These are phyloP conservation scores for Sebastes cheni DNA, from an alignment of 2,797 vertebrate species.

Conservation along the genomic window DNA sequence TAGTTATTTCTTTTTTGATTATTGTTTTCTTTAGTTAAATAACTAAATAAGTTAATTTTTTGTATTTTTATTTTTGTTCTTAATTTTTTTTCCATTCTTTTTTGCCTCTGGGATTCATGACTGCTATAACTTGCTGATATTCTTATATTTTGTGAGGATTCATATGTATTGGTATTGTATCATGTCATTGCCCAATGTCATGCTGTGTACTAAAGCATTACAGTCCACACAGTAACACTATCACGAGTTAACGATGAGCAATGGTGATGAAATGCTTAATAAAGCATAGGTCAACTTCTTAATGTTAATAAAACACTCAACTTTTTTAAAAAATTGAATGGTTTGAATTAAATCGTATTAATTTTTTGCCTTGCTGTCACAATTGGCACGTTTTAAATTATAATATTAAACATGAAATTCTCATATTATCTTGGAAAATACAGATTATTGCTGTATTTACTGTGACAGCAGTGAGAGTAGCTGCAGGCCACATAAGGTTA, in stretches of 20 bases:
- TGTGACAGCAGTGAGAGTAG: background rate
- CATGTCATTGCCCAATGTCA: too few relatives aligned
- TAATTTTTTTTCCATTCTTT: too few relatives aligned
- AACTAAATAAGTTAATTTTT: too few relatives aligned
- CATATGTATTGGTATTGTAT: too few relatives aligned
- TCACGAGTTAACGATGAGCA: background rate
- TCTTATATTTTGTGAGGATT: too few relatives aligned
- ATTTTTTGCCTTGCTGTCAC: background rate
- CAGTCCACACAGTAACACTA: background rate
- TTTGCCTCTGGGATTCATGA: too few relatives aligned
- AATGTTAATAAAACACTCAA: background rate
- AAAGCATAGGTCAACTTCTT: background rate
- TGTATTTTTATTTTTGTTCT: too few relatives aligned
- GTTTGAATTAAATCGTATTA: background rate
- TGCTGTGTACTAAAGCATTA: background rate
- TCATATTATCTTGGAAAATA: background rate
- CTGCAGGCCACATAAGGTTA: conserved; percentile 6
- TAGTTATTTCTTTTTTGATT: too few relatives aligned
- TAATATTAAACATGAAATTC: background rate
- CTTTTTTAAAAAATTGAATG: background rate
- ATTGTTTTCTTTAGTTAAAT: too few relatives aligned
- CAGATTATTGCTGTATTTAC: background rate
- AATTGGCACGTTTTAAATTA: background rate
- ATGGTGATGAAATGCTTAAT: background rate
- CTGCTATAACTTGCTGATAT: too few relatives aligned